Base-by-base conservation (phyloP, 2,888 invertebrate species). In the Rotaria magnacalcarata region DNA sequence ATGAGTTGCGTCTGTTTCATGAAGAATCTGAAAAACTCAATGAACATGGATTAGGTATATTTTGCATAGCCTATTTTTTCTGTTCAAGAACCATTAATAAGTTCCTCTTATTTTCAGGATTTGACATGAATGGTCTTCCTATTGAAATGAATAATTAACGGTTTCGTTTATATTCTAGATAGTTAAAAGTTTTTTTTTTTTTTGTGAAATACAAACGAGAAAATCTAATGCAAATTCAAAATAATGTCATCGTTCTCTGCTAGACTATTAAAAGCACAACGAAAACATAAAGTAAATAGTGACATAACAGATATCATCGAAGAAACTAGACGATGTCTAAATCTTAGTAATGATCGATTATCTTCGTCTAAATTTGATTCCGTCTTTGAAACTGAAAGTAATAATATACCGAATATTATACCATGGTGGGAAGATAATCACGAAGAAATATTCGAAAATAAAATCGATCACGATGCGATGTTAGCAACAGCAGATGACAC, bases 11-110 rank as follows among this genome's bases (percentile, higher is more conserved):
- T 80, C 0, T 47, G 6, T n/a, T 80, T 47, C 43, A 80, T 19
- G 75, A 80, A 80, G 41, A 43, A 43, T 47, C 47, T 80, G 43
- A 47, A 24, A 80, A 43, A 80, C 21, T 80, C 10, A 80, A 80
- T 47, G 75, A 80, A 47, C 21, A 80, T 47, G 75, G 75, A 47
- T 24, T 80, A 80, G 75, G 75, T 80, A 80, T 80, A 34, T 80
- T 11, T 11, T 21, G 2, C 1, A 80, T 80, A 8, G 11, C 0
- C 47, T 19, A 3, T 47, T 43, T 10, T 47, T 50, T 50, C 50
- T 50, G 14, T 50, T 14, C 14, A 14, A 11, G 4, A 16, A 34
- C 8, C 34, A 43, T 21, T n/a, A n/a, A 24, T 4, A 47, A 50
- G 14, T 50, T 50, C 8, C 47, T 47, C 41, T 3, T 80, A 8